Evolutionary conservation across 2,888 invertebrate species (phyloP), one percentile per base, ranked within the genome.

Genomic region (Bellardia bayeri): DNA sequence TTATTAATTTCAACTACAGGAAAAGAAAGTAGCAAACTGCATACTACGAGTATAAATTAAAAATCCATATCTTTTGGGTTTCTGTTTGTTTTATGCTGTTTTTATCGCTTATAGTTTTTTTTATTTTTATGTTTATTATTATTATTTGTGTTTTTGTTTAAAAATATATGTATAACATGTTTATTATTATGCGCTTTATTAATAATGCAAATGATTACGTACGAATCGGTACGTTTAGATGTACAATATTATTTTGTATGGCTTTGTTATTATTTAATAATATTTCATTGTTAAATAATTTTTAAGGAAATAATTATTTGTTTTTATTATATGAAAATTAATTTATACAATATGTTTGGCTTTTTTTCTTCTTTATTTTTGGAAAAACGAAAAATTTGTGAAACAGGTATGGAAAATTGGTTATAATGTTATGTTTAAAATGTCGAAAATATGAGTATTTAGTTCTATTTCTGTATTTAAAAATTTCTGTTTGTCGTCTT

Each of bases 11-110:
- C 45, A 23, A 63, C 45, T 69, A 16, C 54, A 69, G 51, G 54
- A 69, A 76, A 83, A 76, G 75, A 76, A 83, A 82, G 81, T 66
- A 74, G 45, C 42, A 56, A 56, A 40, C 42, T 42, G 66, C 42
- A 42, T 56, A 40, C 7, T 14, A 64, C 16, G 23, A 61, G n/a
- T 58, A 69, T 69, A 61, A 71, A 81, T 33, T 45, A 56, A 68
- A 68, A 23, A 51, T 71, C 71, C 80, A 71, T 81, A 71, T 72
- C 63, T 61, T 69, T 16, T 37, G 8, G 33, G 45, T 71, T 61
- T 37, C 51, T 8, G n/a, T 49, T 49, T 16, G 40, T 51, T 80
- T 72, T 81, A 42, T 72, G 42, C 30, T 14, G 3, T 72, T 72
- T 58, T 72, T 64, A 81, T 54, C 54, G 61, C 61, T 61, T 23